Base-by-base conservation (phyloP, 2,797 vertebrate species). In the Dipus sagitta region DNA sequence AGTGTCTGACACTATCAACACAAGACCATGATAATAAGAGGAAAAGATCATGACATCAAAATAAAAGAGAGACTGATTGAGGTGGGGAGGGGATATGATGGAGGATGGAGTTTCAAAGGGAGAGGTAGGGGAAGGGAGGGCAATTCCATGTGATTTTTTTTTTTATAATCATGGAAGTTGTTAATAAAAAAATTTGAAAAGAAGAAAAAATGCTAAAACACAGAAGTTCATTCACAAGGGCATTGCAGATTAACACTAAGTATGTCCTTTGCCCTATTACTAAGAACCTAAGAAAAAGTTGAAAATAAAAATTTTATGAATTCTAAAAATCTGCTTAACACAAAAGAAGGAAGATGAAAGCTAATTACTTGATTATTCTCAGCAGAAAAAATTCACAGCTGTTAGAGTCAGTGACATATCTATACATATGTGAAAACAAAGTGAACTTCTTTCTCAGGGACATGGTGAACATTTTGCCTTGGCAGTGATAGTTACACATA, bases 231-330 rank as follows among this genome's bases (percentile, higher is more conserved):
- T 1, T 84, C 32, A 52, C 1, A 21, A 77, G 64, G 74, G 24
- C 24, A 52, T 23, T 81, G 15, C 64, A 47, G 20, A 0, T 54
- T 24, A 91, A 32, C 6, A 79, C 0, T 34, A 80, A 76, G 67
- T 75, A n/a, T 88, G 23, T 54, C 15, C 9, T 68, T 67, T 0
- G 62, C n/a, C n/a, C 24, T 52, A 38, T 38, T 89, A 28, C 17
- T 81, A 42, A 60, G 82, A 80, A 65, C 64, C n/a, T 80, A 82
- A 94, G 14, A 93, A 34, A 34, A 86, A 68, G 11, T n/a, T 67
- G 21, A 93, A 74, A 88, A 64, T 58, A 52, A 68, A 9, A 10
- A 71, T 76, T 64, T 72, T 67, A 17, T 76, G 54, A 86, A 18
- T 13, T 78, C 5, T 26, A 75, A 83, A 75, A 17, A 67, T 82